A percentile compares a stretch with the other conserved stretches of the same genome.
Evolutionary conservation across 2,113 vertebrate species (phyloP).

Genomic region (Mungos mungo): DNA sequence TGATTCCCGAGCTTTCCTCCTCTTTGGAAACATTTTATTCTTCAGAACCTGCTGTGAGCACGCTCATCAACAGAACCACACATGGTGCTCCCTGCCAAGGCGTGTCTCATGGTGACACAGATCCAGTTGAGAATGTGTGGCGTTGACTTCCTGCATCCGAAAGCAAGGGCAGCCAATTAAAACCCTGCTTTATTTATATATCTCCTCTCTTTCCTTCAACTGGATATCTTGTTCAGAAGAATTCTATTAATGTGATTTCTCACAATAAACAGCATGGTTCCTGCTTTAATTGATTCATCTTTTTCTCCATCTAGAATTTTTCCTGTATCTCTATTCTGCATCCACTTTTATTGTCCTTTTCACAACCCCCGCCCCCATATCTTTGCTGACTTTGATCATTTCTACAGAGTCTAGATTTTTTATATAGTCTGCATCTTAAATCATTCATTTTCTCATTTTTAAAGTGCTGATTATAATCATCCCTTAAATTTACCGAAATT

Average conservation of each 20-base stretch:
- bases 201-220: conserved; percentile 33
- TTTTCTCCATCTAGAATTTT: conserved; percentile 45
- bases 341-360: conserved; percentile 61
- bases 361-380: background rate
- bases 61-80: background rate
- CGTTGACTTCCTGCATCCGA: background rate
- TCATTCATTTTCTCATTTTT: conserved; percentile 79
- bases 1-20: background rate
- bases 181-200: conserved; percentile 49
- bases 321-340: conserved; percentile 53
- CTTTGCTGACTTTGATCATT: conserved; percentile 57
- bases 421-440: conserved; percentile 70
- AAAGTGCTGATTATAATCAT: conserved; percentile 73
- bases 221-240: conserved; percentile 42
- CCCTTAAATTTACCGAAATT: conserved; percentile 72
- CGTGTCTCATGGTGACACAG: background rate
- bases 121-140: background rate
- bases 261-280: conserved; percentile 54
- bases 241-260: conserved; percentile 32
- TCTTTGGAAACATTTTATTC: background rate
- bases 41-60: background rate
- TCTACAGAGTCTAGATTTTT: conserved; percentile 53
- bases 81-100: background rate
- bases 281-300: conserved; percentile 62
- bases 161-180: conserved; percentile 41